Evolutionary conservation across 2,113 vertebrate genomes (phyloP).

Genomic region (Salvelinus alpinus): DNA sequence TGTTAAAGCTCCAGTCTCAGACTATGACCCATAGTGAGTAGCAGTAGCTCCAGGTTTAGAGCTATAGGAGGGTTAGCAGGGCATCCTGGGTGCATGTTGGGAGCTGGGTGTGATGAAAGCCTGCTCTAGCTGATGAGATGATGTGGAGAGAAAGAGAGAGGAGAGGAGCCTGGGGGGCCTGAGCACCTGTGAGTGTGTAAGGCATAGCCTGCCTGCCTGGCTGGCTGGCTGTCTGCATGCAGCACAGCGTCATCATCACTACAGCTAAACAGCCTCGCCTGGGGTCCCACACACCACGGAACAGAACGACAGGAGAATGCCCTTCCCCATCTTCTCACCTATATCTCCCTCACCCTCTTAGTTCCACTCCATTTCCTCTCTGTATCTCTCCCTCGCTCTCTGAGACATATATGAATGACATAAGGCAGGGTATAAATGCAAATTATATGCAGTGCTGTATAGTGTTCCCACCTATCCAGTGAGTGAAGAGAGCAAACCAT

Average conservation of each 20-base stretch:
- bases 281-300: neutral
- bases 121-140: neutral
- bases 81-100: neutral
- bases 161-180: neutral
- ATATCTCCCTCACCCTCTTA: neutral
- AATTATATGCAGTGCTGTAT: neutral
- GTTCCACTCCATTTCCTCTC: neutral
- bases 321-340: neutral
- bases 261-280: constrained; percentile 9
- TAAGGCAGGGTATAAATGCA: neutral
- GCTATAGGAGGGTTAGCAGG: constrained; percentile 1
- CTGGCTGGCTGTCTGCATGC: neutral
- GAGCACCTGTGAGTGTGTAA: constrained; percentile 29
- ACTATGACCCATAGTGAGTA: neutral
- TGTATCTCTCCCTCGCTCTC: neutral
- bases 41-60: neutral
- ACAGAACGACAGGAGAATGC: neutral
- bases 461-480: neutral
- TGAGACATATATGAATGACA: neutral
- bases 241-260: constrained; percentile 1
- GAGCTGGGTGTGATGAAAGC: neutral
- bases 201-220: neutral
- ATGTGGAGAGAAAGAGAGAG: neutral
- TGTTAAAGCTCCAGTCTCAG: neutral
- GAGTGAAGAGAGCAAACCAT: constrained; percentile 4